These are phyloP conservation scores for Agonopterix heracliana DNA, from an alignment of 2,888 invertebrate genomes.

Conservation along the genomic window DNA sequence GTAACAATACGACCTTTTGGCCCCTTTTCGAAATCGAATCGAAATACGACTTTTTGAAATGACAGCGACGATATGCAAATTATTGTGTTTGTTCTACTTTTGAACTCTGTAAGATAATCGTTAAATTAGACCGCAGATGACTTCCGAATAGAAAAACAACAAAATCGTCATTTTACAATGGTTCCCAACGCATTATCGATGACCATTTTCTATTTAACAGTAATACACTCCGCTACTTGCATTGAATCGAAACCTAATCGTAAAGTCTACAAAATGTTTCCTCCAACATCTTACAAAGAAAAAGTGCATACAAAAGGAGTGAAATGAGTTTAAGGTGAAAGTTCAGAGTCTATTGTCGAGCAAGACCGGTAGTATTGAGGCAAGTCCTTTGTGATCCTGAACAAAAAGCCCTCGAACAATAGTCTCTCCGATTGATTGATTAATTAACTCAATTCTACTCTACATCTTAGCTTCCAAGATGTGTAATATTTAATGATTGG, in stretches of 20 bases:
- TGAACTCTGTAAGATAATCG: too few species aligned
- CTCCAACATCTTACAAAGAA: neutral
- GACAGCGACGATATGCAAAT: too few species aligned
- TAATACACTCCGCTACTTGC: neutral
- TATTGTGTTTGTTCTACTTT: too few species aligned
- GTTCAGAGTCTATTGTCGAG: slow-evolving; percentile 39
- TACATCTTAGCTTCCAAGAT: slow-evolving; percentile 12
- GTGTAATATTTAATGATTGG: slow-evolving; percentile 27
- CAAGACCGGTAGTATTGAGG: slow-evolving; percentile 37
- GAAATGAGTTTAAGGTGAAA: slow-evolving; percentile 40
- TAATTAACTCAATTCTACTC: slow-evolving; percentile 45
- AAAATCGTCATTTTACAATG: too few species aligned
- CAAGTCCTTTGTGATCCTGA: slow-evolving; percentile 43
- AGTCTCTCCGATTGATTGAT: slow-evolving; percentile 52
- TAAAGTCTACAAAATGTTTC: neutral
- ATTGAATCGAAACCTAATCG: neutral
- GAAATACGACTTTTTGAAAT: too few species aligned
- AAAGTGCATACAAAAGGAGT: slow-evolving; percentile 31
- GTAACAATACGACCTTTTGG: too few species aligned
- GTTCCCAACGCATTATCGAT: too few species aligned
- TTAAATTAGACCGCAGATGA: too few species aligned
- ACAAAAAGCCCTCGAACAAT: slow-evolving; percentile 54
- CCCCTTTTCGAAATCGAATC: too few species aligned
- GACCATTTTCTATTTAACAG: too few species aligned
- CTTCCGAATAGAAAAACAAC: too few species aligned